phyloP scores from a whole-genome alignment of 2,113 vertebrate genomes.

The Hepsetus odoe region DNA sequence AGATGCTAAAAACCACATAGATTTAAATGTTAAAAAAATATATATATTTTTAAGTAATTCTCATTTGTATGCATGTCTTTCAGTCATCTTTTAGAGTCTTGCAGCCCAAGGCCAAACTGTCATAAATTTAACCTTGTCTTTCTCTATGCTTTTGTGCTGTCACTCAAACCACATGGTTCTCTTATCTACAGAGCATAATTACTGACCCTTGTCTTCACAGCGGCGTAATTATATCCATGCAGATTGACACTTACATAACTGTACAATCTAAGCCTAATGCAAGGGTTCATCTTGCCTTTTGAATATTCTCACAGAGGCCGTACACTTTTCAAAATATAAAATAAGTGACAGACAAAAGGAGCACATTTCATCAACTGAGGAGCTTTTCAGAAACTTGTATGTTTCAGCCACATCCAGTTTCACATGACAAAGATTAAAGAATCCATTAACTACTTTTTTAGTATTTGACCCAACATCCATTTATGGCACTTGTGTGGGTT shows the following conservation, averaged over 20 bases:
- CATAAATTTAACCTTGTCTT: not conserved
- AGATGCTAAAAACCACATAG: too few species aligned
- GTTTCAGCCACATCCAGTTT: not conserved
- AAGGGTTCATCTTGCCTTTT: not conserved
- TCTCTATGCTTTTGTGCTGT: not conserved
- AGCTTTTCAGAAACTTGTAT: not conserved
- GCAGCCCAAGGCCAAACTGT: not conserved
- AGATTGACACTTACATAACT: slow-evolving; percentile 6
- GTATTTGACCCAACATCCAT: too few species aligned
- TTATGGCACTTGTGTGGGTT: too few species aligned
- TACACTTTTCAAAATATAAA: not conserved
- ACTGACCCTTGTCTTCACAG: not conserved
- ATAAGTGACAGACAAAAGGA: not conserved
- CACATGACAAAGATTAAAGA: not conserved
- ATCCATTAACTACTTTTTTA: too few species aligned
- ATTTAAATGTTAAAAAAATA: not conserved
- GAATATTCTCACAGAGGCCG: not conserved
- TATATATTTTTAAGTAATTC: not conserved
- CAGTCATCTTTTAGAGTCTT: not conserved
- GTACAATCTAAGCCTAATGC: slow-evolving; percentile 8
- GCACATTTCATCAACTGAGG: not conserved
- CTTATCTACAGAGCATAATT: not conserved
- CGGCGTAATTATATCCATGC: slow-evolving; percentile 5
- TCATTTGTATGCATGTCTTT: too few species aligned
- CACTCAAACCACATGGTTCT: not conserved